Base-by-base conservation (phyloP, 2,888 invertebrate genomes). In the Microctonus brassicae region DNA sequence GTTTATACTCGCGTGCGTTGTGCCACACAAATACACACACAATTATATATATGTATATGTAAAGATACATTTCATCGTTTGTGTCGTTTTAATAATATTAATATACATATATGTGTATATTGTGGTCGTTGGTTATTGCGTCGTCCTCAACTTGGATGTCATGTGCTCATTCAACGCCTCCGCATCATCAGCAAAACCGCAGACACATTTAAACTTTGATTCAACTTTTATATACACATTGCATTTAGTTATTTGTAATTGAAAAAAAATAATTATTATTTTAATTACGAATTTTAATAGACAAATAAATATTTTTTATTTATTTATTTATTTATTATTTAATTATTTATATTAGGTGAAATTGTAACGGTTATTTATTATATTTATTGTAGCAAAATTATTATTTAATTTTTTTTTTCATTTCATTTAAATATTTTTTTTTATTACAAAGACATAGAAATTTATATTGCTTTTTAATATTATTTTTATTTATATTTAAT, bases 1-100 rank as follows among this genome's bases (percentile, higher is more conserved):
- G 85, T 86, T 82, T 79, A 84, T 80, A 83, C 78, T 71, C 76
- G 76, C 72, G 47, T 4, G 7, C 47, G 17, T 71, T 64, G 57
- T 60, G 65, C 64, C 65, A 63, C 3, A 29, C 29, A 29, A 3
- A 5, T 7, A 29, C 29, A 29, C 29, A 29, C 29, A 29, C 47
- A 42, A 55, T 11, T 36, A 61, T n/a, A 39, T 39, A 39, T 13
- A 39, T 39, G 7, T 36, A 13, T 39, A 39, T 39, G n/a, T 39
- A n/a, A n/a, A 39, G 13, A 47, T 47, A n/a, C 17, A 47, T 47
- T 47, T 47, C 17, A 47, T 17, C 17, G 47, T 47, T n/a, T 47
- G 20, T 47, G 17, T 47, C 17, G 47, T 47, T 47, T 17, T 47
- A 17, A 47, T 47, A n/a, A 47, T 47, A 20, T 36, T 36, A 9